Evolutionary conservation across 2,888 invertebrate species (phyloP).

Genomic region (Ceriagrion tenellum): DNA sequence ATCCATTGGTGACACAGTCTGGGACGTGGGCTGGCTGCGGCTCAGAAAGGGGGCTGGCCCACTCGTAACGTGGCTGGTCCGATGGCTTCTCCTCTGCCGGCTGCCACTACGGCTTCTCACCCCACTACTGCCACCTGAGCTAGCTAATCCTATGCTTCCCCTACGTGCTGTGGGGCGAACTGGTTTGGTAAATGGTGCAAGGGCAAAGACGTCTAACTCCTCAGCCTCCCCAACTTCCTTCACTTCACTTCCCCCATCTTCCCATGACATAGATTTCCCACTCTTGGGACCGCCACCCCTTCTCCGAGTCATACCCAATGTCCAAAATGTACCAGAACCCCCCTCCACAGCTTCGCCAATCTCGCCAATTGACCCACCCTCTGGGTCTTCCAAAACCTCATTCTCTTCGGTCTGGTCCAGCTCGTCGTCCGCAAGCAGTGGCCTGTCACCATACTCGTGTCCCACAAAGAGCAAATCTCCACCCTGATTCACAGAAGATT

Average conservation of each 20-base stretch:
- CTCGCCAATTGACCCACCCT: background rate
- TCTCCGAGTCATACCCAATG: conserved; percentile 67
- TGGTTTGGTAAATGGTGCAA: conserved; percentile 82
- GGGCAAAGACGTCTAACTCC: conserved; percentile 84
- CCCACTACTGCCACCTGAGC: background rate
- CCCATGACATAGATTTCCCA: conserved; percentile 58
- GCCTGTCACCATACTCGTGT: conserved; percentile 88
- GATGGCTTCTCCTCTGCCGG: conserved; percentile 43
- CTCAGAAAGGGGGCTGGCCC: conserved; percentile 68
- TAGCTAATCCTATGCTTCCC: conserved; percentile 42
- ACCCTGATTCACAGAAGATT: conserved; percentile 37
- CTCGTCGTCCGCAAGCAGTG: conserved; percentile 88
- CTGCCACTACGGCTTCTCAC: conserved; percentile 49
- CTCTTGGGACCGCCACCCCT: background rate
- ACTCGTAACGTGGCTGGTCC: conserved; percentile 33
- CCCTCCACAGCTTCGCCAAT: conserved; percentile 70
- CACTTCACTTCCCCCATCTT: conserved; percentile 71
- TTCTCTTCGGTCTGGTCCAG: conserved; percentile 81
- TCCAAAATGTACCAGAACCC: conserved; percentile 62
- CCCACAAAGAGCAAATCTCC: conserved; percentile 83
- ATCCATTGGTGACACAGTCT: conserved; percentile 71
- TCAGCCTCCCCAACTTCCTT: conserved; percentile 74
- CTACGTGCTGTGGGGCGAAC: conserved; percentile 49
- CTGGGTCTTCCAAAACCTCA: conserved; percentile 66
- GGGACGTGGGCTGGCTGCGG: conserved; percentile 70